These are phyloP conservation scores for Ciconia maguari DNA, from an alignment of 2,113 vertebrate genomes.

Conservation along the genomic window DNA sequence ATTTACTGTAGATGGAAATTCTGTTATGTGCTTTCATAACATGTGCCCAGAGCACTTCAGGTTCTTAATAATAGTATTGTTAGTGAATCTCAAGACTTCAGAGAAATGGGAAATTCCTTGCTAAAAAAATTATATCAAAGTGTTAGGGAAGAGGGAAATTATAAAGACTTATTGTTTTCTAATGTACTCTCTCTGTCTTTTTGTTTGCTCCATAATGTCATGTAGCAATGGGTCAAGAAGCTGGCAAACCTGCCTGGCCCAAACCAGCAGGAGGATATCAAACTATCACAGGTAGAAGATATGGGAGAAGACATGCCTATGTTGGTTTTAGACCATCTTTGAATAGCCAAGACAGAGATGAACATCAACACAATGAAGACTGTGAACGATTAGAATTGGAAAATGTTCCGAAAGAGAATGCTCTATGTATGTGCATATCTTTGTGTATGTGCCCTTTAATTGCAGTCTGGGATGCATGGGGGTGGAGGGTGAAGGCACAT, in stretches of 20 bases:
- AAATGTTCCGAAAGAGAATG: constrained; percentile 54
- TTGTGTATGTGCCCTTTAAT: not conserved
- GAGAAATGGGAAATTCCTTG: not conserved
- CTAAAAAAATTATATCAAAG: not conserved
- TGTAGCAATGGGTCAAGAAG: constrained; percentile 80
- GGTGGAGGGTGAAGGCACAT: not conserved
- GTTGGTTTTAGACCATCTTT: constrained; percentile 70
- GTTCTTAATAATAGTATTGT: not conserved
- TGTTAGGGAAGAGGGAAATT: not conserved
- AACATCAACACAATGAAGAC: constrained; percentile 34
- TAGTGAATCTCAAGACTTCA: not conserved
- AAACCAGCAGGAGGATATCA: constrained; percentile 72
- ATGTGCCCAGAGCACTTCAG: not conserved
- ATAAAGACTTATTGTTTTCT: not conserved
- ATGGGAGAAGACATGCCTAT: constrained; percentile 72
- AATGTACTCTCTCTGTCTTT: not conserved
- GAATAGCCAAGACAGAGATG: constrained; percentile 59
- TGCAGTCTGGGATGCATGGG: not conserved
- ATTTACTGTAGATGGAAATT: not conserved
- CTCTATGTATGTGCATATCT: constrained; percentile 62
- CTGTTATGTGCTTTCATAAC: not conserved
- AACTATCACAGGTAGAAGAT: constrained; percentile 72
- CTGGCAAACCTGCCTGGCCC: constrained; percentile 70
- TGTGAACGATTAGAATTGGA: constrained; percentile 63
- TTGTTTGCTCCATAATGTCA: not conserved